Base-by-base conservation (phyloP, 2,888 invertebrate genomes). In the Liodrosophila aerea region DNA sequence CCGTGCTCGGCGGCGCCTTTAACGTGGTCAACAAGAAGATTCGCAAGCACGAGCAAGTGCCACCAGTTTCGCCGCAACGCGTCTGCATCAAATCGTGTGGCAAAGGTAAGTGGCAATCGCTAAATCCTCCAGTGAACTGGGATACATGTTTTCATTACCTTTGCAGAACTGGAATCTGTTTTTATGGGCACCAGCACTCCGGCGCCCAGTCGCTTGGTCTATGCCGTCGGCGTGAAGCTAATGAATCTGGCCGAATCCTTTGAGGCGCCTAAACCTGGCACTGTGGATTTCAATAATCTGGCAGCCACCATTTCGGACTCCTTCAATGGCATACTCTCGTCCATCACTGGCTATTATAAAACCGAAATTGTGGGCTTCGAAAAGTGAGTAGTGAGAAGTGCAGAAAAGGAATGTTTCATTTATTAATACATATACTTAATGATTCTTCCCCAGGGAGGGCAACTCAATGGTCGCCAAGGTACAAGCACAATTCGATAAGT, bases 31-130 rank as follows among this genome's bases (percentile, higher is more conserved):
- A 94, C 90, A 97, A 97, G 88, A 94, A 96, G 70, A 96, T 96
- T 18, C 92, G 94, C 69, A 96, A 96, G 77, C 97, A 97, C 85
- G 92, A 93, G 69, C 91, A 91, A 29, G 92, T 93, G 0, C 97
- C 97, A 0, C 89, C 93, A 7, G 91, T 97, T 9, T 95, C 95
- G 0, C 92, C 94, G 0, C 93, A 94, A 59, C 92, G 94, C 65
- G 93, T 97, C 73, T 97, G 97, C 91, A 96, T 97, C 67, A 93
- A 92, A 82, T 93, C 95, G 0, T 97, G 97, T 77, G 94, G 94
- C 47, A 93, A 93, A 73, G 95, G 95, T 90, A 58, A 37, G 53
- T 16, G n/a, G n/a, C n/a, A n/a, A n/a, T n/a, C 22, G 22, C 2
- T 0, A 0, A 1, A 3, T 1, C 1, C n/a, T 1, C 1, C 7